Evolutionary conservation across 2,888 invertebrate species (phyloP).

Genomic region (Caradrina clavipalpis): DNA sequence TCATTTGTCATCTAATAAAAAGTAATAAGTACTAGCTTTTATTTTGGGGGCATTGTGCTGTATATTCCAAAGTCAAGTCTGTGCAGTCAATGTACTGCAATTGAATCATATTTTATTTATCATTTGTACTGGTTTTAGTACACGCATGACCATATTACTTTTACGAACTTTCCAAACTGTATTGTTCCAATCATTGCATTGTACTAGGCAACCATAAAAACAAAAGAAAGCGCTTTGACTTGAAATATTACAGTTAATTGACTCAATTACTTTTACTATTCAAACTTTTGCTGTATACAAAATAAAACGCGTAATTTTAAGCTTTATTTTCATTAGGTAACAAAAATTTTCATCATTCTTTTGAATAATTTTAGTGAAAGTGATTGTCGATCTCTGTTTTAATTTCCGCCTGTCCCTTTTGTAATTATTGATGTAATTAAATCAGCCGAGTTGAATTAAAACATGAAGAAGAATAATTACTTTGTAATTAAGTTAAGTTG

Average conservation of each 20-base stretch:
- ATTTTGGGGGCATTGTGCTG: neutral
- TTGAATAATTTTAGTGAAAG: conserved; percentile 54
- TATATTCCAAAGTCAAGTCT: neutral
- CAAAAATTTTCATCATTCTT: conserved; percentile 38
- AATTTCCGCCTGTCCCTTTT: conserved; percentile 40
- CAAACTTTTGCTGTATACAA: conserved; percentile 18
- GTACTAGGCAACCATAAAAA: conserved; percentile 39
- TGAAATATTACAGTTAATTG: conserved; percentile 40
- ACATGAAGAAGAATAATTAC: conserved; percentile 10
- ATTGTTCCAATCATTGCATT: conserved; percentile 34
- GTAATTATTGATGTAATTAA: conserved; percentile 38
- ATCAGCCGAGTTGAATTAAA: conserved; percentile 17
- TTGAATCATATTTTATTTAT: neutral
- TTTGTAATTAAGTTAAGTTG: conserved; percentile 15
- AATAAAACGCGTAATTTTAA: conserved; percentile 28
- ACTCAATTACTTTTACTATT: conserved; percentile 44
- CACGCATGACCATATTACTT: neutral
- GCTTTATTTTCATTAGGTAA: conserved; percentile 43
- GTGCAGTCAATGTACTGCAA: neutral
- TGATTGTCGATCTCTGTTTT: conserved; percentile 35
- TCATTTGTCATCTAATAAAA: no score
- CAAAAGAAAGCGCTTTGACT: conserved; percentile 50
- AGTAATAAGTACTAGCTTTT: neutral
- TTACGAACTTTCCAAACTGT: conserved; percentile 47
- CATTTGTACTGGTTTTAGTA: conserved; percentile 2